Evolutionary conservation across 2,797 vertebrate species (phyloP), one percentile per base, ranked within the genome.

Genomic region (Eleutherodactylus coqui): DNA sequence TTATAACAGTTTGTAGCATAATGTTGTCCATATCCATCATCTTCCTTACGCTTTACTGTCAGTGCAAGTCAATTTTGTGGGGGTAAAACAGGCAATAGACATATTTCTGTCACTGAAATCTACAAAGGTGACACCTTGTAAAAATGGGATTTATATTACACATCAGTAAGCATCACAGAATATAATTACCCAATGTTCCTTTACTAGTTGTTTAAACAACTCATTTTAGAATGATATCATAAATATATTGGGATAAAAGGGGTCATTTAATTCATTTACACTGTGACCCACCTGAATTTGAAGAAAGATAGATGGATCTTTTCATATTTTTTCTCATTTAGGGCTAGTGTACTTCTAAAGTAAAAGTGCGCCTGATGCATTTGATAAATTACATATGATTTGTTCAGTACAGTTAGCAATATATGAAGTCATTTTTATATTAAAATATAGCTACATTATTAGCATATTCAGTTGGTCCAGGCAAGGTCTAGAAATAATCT

Each of bases 11-110:
- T 58, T 69, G 58, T 77, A 82, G 45, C 76, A 82, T 82, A 55
- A 86, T 69, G 79, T 77, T 86, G 72, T 77, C 60, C 79, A 86
- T 51, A 86, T 86, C 55, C 60, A 82, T 76, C 85, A 86, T 86
- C 77, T 55, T 82, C 53, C 75, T 51, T 86, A 82, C 3, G 19
- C 55, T 82, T 76, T 82, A 47, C 64, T 85, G 24, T 49, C 60
- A 69, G 55, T 67, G n/a, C 13, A 67, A 82, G 45, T 58, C 72
- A 36, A 82, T 55, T 69, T 67, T 82, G 34, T 67, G 27, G 72
- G 34, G 29, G 45, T 82, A 82, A 76, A 76, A 17, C 81, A 69
- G 64, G 27, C 51, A 55, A 60, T 70, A 67, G 32, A 69, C 62
- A 38, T 67, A 34, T 72, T 85, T 80, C 38, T 80, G 77, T 51